Evolutionary conservation across 2,888 invertebrate genomes (phyloP), one percentile per base, ranked within the genome.

Genomic region (Drosophila neonasuta): DNA sequence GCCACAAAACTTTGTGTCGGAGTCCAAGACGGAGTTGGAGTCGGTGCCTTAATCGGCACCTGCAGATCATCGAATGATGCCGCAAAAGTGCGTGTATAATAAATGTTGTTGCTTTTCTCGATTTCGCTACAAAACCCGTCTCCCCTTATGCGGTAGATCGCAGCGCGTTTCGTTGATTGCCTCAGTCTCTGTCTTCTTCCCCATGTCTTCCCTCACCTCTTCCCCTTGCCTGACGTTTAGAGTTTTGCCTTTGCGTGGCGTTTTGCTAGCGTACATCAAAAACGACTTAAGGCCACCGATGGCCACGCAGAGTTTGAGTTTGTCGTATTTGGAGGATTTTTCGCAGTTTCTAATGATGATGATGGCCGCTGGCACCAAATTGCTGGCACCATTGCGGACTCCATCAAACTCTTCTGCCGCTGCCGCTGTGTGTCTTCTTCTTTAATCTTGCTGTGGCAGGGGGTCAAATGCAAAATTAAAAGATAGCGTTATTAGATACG

Each of bases 301-400:
- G 54, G 36, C 11, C 11, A 39, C 13, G 49, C 9, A 7, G 46
- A 7, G 46, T 48, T 32, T 15, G 44, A 45, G 34, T 36, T n/a
- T n/a, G 39, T 34, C 17, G 70, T 74, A 69, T 85, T 82, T 77
- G 71, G 79, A 73, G 79, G 86, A 83, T 74, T 80, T 79, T 83
- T 80, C 84, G 75, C 75, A 72, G 83, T 85, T 83, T 83, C 82
- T 83, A 83, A 83, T 83, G 79, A 83, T 80, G 80, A 86, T 83
- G 74, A 83, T 72, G 57, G 72, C 72, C 67, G 58, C 68, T 67
- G 63, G 68, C 67, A 67, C 64, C 68, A 74, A 74, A 71, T 74
- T 71, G 75, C 74, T 63, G 60, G 52, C 74, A 49, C 63, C 67
- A 74, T 70, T 70, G 74, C 70, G 44, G 17, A 36, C 55, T 52